Evolutionary conservation across 1,140 invertebrate genomes (phyloP), one percentile per base, ranked within the genome.

Genomic region (Phortica variegata): DNA sequence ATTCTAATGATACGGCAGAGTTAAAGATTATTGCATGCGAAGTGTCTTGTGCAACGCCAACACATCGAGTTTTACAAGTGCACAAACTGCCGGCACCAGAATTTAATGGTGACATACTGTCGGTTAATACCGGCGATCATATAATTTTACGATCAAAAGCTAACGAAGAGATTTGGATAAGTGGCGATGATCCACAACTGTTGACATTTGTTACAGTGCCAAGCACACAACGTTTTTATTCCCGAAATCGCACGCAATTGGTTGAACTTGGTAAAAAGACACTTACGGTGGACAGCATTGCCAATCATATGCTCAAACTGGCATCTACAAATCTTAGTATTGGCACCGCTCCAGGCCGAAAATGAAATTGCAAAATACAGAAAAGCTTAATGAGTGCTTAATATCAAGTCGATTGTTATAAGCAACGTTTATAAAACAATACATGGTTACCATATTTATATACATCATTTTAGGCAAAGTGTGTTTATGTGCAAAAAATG

Each of bases 81-180:
- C 65, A 72, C 20, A 40, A 34, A 5, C 44, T 72, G 37, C 62
- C 71, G 2, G 52, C 54, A 4, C 43, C 54, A 2, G 49, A 66
- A 5, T 74, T 74, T 39, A 47, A 58, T 19, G 17, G 26, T 2
- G 13, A 52, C 1, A 31, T 55, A 29, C 40, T 54, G 18, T 47
- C 60, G 0, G 32, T 70, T 3, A 74, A 70, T 46, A 72, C 62
- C 2, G 63, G 69, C 0, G 68, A 75, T 36, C 62, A 74, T 40
- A 34, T 74, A n/a, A 60, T 75, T 9, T 26, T 75, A 0, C 60
- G 49, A 39, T 46, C 54, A 0, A 20, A 31, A 6, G 41, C 33
- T 8, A 49, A 59, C 5, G 59, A 61, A 13, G 72, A 75, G 34
- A 56, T 60, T 16, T 72, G 66, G 72, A 59, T 75, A n/a, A 60